These are phyloP conservation scores for Zosterops japonicus DNA, from an alignment of 2,113 vertebrate species.

Conservation along the genomic window DNA sequence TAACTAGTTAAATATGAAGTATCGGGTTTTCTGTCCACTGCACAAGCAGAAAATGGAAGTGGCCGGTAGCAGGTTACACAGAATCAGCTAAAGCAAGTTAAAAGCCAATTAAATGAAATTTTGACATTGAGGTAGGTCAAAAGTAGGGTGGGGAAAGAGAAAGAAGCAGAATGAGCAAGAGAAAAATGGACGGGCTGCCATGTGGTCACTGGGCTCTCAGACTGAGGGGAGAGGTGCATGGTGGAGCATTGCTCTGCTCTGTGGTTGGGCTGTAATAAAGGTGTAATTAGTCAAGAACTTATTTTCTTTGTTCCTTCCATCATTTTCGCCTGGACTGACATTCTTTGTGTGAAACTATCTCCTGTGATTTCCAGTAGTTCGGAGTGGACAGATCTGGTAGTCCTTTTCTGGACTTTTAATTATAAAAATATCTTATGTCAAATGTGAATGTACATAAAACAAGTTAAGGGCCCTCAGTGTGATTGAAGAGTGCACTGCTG, in stretches of 20 bases:
- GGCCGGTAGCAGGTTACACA: accelerated
- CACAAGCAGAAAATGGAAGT: background rate
- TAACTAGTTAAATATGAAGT: background rate
- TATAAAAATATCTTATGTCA: background rate
- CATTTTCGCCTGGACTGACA: background rate
- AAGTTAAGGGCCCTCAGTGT: background rate
- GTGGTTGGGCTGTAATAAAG: background rate
- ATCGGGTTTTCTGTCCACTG: background rate
- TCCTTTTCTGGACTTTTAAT: background rate
- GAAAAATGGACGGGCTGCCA: background rate
- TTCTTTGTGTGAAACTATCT: background rate
- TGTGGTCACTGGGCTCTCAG: background rate
- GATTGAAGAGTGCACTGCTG: background rate
- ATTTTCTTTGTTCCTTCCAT: background rate
- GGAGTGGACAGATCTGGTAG: background rate
- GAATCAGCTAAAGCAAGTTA: background rate
- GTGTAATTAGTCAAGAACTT: background rate
- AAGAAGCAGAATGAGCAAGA: background rate
- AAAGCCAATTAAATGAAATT: background rate
- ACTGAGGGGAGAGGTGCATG: accelerated
- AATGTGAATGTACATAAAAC: background rate
- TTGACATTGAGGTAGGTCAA: background rate
- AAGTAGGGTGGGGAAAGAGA: background rate
- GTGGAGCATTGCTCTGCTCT: background rate
- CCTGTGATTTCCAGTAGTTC: background rate